Evolutionary conservation across 1,140 invertebrate species (phyloP), one percentile per base, ranked within the genome.

Genomic region (Stratiolaelaps scimitus): DNA sequence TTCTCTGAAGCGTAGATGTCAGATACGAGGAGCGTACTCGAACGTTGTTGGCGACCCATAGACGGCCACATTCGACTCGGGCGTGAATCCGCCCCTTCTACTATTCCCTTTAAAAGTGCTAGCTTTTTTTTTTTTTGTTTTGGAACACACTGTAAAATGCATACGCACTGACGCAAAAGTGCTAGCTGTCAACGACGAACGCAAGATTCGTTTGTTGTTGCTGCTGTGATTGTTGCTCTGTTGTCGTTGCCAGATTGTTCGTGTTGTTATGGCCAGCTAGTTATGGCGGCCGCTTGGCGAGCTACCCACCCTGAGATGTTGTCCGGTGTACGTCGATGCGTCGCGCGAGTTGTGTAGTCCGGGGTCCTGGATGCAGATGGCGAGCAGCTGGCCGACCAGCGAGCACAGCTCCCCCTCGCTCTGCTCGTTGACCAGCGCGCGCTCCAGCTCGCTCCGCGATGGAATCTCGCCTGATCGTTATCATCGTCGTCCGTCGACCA

Each of bases 351-450:
- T 77, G 0, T 89, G 89, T 30, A 95, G 88, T 0, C 92, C 92
- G 0, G 92, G 91, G 78, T 96, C 92, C 77, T 92, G 81, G 64
- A 97, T 90, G 43, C 90, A 91, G 75, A 89, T 91, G 1, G 91
- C 85, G 6, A 95, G 76, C 0, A 96, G 76, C 76, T 93, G 89
- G 5, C 87, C 88, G 75, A 94, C 83, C 7, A 95, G 84, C 20
- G 86, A 88, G 17, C 93, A 72, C 64, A 93, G 76, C 73, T 92
- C 89, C 71, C 91, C 87, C 75, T 92, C 89, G 26, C 85, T 84
- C 67, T 89, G 86, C 72, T 85, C 85, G 72, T 87, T 85, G 34
- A 69, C 53, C 26, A 60, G 53, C 26, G 53, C 53, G 26, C 34
- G 26, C 53, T 60, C 53, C 23, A 60, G 34, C 34, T 60, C 53